Conservation (phyloP, 2,113 vertebrate species). For the Ariopsis seemanni region DNA sequence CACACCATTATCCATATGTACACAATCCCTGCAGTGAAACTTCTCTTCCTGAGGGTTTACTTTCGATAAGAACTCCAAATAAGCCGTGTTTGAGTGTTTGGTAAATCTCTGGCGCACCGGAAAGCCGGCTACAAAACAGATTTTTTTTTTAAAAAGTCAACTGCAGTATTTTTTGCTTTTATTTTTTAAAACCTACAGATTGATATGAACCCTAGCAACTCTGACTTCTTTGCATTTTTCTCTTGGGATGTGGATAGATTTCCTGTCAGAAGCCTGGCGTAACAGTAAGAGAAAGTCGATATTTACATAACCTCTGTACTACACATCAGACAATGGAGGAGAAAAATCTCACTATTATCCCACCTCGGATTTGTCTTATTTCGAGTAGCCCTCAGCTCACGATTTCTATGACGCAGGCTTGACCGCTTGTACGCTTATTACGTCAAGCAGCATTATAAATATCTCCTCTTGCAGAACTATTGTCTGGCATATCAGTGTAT, state of each 20-base stretch:
- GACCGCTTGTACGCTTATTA: not conserved
- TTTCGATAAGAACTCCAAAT: not conserved
- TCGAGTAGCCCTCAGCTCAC: not conserved
- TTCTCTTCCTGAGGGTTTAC: not conserved
- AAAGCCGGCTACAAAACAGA: not conserved
- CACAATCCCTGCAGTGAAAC: not conserved
- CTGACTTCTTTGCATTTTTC: not conserved
- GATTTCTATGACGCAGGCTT: not conserved
- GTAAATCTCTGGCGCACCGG: not conserved
- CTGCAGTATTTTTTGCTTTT: not conserved
- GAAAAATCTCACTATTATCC: not conserved
- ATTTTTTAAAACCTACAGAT: not conserved
- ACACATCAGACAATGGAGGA: not conserved
- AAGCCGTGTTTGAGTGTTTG: not conserved
- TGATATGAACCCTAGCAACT: not conserved
- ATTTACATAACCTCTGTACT: conserved; percentile 32
- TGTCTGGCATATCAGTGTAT: not conserved
- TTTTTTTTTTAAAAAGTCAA: not conserved
- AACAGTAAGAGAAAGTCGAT: conserved; percentile 22
- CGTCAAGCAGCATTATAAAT: conserved; percentile 12
- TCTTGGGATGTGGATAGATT: conserved; percentile 35
- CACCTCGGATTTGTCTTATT: not conserved
- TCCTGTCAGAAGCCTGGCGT: conserved; percentile 37
- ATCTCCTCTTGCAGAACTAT: not conserved
- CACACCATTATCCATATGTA: not conserved